Percentiles rank a stretch among this genome's conserved stretches.
These are phyloP conservation scores for Halcyon senegalensis DNA, from an alignment of 2,113 vertebrate genomes.

Conservation along the genomic window DNA sequence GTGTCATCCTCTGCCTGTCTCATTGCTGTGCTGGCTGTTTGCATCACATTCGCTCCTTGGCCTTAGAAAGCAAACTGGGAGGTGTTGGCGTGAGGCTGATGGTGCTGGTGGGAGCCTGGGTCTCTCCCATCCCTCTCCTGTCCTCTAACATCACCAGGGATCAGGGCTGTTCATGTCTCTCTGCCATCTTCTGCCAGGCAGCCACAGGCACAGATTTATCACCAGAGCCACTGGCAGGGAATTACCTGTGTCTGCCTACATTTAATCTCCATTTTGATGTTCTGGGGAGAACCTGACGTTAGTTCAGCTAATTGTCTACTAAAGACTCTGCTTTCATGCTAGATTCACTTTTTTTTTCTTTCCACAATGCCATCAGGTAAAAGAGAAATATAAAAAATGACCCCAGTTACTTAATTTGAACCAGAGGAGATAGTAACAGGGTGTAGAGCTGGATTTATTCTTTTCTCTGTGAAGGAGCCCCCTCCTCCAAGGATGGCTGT, in stretches of 20 bases:
- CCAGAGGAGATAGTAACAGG: constrained; percentile 40
- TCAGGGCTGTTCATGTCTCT: not conserved
- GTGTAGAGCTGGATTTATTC: constrained; percentile 42
- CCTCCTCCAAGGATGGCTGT: constrained; percentile 20
- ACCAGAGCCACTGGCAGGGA: not conserved
- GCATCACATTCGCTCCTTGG: not conserved
- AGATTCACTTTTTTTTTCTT: not conserved
- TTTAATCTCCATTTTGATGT: not conserved
- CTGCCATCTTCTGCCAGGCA: not conserved
- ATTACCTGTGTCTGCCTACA: not conserved
- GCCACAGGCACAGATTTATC: not conserved
- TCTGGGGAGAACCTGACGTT: not conserved
- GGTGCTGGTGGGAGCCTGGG: not conserved
- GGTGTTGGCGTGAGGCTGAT: not conserved
- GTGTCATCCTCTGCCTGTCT: not conserved
- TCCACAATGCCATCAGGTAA: constrained; percentile 34
- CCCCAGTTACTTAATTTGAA: constrained; percentile 57
- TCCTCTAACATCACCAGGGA: not conserved
- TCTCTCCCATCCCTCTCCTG: fast-evolving
- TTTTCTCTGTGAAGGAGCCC: not conserved
- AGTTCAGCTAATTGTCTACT: not conserved
- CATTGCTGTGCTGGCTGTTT: not conserved
- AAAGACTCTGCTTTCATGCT: not conserved
- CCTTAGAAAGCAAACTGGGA: not conserved
- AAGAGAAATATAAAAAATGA: constrained; percentile 37